Conservation (phyloP, 2,113 vertebrate species). For the Brienomyrus longianalis region DNA sequence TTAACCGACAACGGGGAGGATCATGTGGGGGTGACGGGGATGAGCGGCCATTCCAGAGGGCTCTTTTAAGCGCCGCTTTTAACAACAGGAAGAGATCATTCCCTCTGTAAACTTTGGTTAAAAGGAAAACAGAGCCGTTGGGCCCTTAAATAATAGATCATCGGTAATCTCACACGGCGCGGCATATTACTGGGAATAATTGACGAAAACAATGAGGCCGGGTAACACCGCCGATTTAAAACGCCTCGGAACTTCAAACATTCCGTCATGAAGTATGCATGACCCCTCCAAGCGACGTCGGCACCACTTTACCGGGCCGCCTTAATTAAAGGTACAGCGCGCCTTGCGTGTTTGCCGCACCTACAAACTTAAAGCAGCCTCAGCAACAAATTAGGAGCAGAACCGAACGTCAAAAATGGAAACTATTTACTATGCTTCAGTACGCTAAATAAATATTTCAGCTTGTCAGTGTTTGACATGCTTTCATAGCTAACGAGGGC, state of each 20-base stretch:
- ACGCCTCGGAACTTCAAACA: slow-evolving; percentile 67
- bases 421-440: slow-evolving; percentile 56
- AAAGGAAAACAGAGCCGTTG: slow-evolving; percentile 58
- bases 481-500: slow-evolving; percentile 56
- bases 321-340: slow-evolving; percentile 62
- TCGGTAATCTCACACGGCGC: slow-evolving; percentile 58
- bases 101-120: slow-evolving; percentile 61
- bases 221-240: slow-evolving; percentile 64
- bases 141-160: slow-evolving; percentile 75
- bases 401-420: slow-evolving; percentile 62
- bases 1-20: slow-evolving; percentile 53
- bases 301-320: slow-evolving; percentile 61
- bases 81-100: slow-evolving; percentile 63
- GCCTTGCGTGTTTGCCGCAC: slow-evolving; percentile 57
- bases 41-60: slow-evolving; percentile 54
- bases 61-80: slow-evolving; percentile 65
- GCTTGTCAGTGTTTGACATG: slow-evolving; percentile 61
- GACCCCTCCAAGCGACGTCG: slow-evolving; percentile 57
- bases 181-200: slow-evolving; percentile 66
- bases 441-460: slow-evolving; percentile 64
- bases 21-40: slow-evolving; percentile 46
- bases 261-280: slow-evolving; percentile 68
- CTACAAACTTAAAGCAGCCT: slow-evolving; percentile 48
- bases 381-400: slow-evolving; percentile 56
- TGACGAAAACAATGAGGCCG: slow-evolving; percentile 67